A percentile compares a stretch with the other conserved stretches of the same genome.
phyloP scores from a whole-genome alignment of 2,888 invertebrate species.

The Leuctra nigra region DNA sequence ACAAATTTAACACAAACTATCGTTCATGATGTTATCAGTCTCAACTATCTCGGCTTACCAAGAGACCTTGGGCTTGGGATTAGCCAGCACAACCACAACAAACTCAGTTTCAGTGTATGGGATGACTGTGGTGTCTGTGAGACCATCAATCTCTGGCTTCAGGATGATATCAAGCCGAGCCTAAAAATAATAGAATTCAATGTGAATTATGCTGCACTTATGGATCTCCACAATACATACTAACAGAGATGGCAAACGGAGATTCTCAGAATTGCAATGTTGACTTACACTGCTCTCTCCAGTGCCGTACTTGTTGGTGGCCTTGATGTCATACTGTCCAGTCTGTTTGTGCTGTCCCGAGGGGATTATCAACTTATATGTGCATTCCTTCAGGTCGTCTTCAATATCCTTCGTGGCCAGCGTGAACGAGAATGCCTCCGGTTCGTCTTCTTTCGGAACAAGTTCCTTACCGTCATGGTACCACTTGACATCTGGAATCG shows the following conservation, averaged over 20 bases:
- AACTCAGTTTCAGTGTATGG: slow-evolving; percentile 75
- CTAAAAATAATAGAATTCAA: slow-evolving; percentile 33
- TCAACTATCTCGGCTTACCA: slow-evolving; percentile 49
- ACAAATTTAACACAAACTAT: neutral
- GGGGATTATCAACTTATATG: slow-evolving; percentile 69
- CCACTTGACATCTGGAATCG: slow-evolving; percentile 84
- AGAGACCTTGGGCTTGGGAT: slow-evolving; percentile 81
- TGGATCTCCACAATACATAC: neutral
- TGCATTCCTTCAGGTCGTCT: slow-evolving; percentile 73
- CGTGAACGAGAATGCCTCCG: slow-evolving; percentile 38
- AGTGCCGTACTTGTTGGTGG: slow-evolving; percentile 75
- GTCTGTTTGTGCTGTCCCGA: slow-evolving; percentile 68
- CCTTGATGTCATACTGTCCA: slow-evolving; percentile 73
- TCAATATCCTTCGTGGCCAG: slow-evolving; percentile 60
- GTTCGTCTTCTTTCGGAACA: neutral
- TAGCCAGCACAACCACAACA: slow-evolving; percentile 75
- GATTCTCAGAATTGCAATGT: neutral
- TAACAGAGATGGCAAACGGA: neutral
- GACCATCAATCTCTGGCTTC: slow-evolving; percentile 69
- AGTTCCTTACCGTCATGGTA: slow-evolving; percentile 65
- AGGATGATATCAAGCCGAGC: slow-evolving; percentile 70
- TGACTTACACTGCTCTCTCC: slow-evolving; percentile 56
- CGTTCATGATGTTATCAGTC: neutral
- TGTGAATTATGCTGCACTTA: neutral
- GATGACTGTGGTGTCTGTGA: slow-evolving; percentile 63